A percentile compares a stretch with the other conserved stretches of the same genome.
Conservation (phyloP, 2,113 vertebrate genomes). For the Onychorhynchus coronatus region DNA sequence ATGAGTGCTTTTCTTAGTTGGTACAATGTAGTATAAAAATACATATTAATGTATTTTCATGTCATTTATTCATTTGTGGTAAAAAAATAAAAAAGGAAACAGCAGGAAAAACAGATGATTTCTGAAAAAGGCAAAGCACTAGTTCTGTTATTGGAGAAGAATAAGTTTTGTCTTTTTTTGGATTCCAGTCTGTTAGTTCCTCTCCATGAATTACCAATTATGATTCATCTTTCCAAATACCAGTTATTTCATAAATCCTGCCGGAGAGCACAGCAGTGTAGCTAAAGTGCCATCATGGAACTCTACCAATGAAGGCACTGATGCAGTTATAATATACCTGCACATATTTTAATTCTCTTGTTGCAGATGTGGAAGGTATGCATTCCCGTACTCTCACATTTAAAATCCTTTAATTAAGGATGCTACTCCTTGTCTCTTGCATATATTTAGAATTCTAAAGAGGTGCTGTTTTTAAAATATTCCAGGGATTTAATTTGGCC, state of each 20-base stretch:
- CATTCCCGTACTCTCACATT: neutral
- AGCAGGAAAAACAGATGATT: neutral
- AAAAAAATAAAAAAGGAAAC: neutral
- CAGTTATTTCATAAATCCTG: constrained; percentile 6
- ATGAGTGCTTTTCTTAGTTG: neutral
- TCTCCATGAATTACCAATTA: constrained; percentile 17
- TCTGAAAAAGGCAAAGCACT: neutral
- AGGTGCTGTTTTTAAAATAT: neutral
- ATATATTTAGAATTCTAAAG: neutral
- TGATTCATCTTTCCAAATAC: constrained; percentile 25
- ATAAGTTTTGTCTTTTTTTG: neutral
- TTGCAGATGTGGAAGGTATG: neutral
- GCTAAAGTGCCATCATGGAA: neutral
- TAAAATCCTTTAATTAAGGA: neutral
- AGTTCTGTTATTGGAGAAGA: neutral
- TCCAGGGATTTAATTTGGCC: neutral
- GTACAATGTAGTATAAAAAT: neutral
- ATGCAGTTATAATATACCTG: neutral
- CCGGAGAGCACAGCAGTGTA: neutral
- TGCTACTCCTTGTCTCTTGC: neutral
- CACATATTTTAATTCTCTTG: neutral
- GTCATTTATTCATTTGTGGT: neutral
- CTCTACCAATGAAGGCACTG: neutral
- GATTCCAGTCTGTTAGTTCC: neutral
- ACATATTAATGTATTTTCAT: neutral